These are phyloP conservation scores for Lepeophtheirus salmonis DNA, from an alignment of 1,140 invertebrate genomes.

Conservation along the genomic window DNA sequence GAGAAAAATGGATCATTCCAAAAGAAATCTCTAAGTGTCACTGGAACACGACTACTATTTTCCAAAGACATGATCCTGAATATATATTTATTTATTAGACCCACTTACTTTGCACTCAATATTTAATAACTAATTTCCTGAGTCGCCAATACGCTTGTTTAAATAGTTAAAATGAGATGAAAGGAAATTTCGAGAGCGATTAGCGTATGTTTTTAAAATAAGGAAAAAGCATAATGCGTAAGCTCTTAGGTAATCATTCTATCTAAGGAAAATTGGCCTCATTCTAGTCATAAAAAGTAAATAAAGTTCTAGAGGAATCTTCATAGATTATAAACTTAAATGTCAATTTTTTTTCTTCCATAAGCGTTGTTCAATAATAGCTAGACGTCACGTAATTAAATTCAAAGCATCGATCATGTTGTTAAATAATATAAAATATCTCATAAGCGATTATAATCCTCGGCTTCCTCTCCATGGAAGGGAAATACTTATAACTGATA, in stretches of 20 bases:
- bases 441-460: too few species aligned
- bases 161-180: not conserved
- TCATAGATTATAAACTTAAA: too few species aligned
- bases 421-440: too few species aligned
- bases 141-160: not conserved
- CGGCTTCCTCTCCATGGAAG: too few species aligned
- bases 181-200: not conserved
- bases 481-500: too few species aligned
- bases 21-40: slow-evolving; percentile 6
- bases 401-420: too few species aligned
- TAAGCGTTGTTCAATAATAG: too few species aligned
- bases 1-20: slow-evolving; percentile 9
- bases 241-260: not conserved
- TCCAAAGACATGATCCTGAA: not conserved
- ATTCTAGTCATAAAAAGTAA: too few species aligned
- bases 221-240: not conserved
- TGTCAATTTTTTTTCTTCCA: too few species aligned
- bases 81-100: not conserved
- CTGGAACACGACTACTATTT: not conserved
- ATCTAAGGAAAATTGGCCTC: not conserved
- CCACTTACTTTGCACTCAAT: not conserved
- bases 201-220: not conserved
- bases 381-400: too few species aligned
- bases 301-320: too few species aligned
- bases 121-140: not conserved